Percentiles rank a stretch among this genome's conserved stretches.
These are phyloP conservation scores for Anguilla anguilla DNA, from an alignment of 2,797 vertebrate genomes.

Conservation along the genomic window DNA sequence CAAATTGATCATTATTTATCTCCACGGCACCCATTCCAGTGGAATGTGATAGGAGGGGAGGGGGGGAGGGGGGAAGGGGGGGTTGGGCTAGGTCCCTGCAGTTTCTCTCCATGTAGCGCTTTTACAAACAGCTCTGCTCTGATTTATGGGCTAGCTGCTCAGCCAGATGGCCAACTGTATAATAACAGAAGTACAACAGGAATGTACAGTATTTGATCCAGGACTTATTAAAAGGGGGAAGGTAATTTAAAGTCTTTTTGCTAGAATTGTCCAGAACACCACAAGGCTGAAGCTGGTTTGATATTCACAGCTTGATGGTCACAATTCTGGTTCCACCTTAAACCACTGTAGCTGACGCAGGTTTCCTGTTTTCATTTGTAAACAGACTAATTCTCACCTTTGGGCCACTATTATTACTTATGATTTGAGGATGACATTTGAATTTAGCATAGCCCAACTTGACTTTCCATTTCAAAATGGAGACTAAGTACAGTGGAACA, in stretches of 20 bases:
- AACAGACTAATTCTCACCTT: too few relatives aligned
- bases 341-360: too few relatives aligned
- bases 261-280: conserved; percentile 25
- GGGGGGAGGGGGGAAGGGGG: background rate
- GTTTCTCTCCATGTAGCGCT: conserved; percentile 13
- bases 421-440: too few relatives aligned
- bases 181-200: conserved; percentile 32
- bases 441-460: too few relatives aligned
- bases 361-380: too few relatives aligned
- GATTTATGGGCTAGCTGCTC: conserved; percentile 39
- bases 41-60: background rate
- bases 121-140: conserved; percentile 36
- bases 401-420: too few relatives aligned
- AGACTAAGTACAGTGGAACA: too few relatives aligned
- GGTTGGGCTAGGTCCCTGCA: background rate
- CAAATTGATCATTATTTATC: background rate
- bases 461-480: too few relatives aligned
- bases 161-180: conserved; percentile 28
- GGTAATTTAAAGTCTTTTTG: conserved; percentile 19
- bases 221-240: conserved; percentile 17
- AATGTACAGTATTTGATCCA: conserved; percentile 49
- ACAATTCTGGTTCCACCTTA: too few relatives aligned
- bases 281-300: too few relatives aligned
- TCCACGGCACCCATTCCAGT: background rate
- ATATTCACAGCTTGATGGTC: too few relatives aligned